phyloP scores from a whole-genome alignment of 2,113 vertebrate species.

The Tautogolabrus adspersus region DNA sequence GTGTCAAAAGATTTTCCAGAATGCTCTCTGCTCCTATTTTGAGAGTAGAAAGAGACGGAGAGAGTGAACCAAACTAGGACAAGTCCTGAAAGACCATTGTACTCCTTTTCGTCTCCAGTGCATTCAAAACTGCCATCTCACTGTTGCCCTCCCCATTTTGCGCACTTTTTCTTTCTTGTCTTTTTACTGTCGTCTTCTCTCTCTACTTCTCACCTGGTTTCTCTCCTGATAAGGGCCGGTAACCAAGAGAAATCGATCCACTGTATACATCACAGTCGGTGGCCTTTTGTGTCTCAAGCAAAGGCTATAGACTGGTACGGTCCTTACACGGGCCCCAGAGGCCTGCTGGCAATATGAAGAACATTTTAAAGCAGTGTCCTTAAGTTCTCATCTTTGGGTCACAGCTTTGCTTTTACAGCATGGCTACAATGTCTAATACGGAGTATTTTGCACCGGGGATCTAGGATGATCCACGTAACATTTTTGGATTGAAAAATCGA shows the following conservation, averaged over 20 bases:
- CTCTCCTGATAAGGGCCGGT: constrained; percentile 10
- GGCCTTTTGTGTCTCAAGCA: constrained; percentile 37
- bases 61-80: constrained; percentile 72
- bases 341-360: constrained; percentile 14
- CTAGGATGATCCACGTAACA: neutral
- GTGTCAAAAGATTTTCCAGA: constrained; percentile 48
- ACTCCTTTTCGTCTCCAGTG: constrained; percentile 71
- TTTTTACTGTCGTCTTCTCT: neutral
- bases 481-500: neutral
- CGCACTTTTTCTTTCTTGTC: constrained; percentile 38
- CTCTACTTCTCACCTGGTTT: constrained; percentile 12
- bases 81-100: constrained; percentile 80
- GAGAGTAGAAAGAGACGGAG: constrained; percentile 46
- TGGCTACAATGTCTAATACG: neutral
- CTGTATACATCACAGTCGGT: constrained; percentile 32
- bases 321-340: constrained; percentile 28
- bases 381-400: neutral
- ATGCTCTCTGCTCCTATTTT: constrained; percentile 52
- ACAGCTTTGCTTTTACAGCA: constrained; percentile 10
- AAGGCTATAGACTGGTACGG: constrained; percentile 2
- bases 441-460: constrained; percentile 4
- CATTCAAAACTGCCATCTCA: constrained; percentile 78
- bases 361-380: constrained; percentile 10
- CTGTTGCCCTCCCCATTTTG: constrained; percentile 50
- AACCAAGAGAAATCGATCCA: constrained; percentile 33